Base-by-base conservation (phyloP, 1,140 invertebrate species). In the Neodiprion virginianus region DNA sequence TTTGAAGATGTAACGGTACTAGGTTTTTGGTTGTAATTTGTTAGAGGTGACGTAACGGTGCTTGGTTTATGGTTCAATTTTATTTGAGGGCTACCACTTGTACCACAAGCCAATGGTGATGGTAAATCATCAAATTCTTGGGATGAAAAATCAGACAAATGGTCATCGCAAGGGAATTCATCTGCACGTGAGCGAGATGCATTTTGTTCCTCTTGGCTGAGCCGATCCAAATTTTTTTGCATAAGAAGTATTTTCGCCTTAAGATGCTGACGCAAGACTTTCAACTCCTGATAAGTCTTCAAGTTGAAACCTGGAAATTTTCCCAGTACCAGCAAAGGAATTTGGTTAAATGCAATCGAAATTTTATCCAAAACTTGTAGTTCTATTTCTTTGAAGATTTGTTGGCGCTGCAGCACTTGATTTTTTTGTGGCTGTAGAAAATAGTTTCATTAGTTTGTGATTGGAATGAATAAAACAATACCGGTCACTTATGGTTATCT, bases 401-500 rank as follows among this genome's bases (percentile, higher is more conserved):
- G 53, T 61, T 61, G 53, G 11, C 53, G 53, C n/a, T 61, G 53
- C 11, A 61, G 8, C 72, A 71, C 49, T 48, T 69, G 40, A 48
- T n/a, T 48, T 49, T 71, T 40, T 48, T 48, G 40, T 8, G 47
- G 17, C 69, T 48, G 28, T 40, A 40, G 47, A 71, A 71, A 49
- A 71, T 48, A 71, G 8, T 47, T 8, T 48, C 49, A 71, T 23
- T 71, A 48, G 47, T 47, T 71, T 28, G 28, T 40, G 9, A 71
- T 48, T 40, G 47, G 21, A 23, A 69, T 69, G 21, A 40, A 69
- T 14, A 21, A 21, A 23, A 21, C 10, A 69, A 69, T 40, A 23
- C 67, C 3, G 47, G 67, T 23, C 40, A 28, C 17, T 68, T 28
- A 17, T 68, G 17, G 17, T 21, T 21, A 40, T 40, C 2, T 40